Base-by-base conservation (phyloP, 2,888 invertebrate species). In the Matsumyia berberina region DNA sequence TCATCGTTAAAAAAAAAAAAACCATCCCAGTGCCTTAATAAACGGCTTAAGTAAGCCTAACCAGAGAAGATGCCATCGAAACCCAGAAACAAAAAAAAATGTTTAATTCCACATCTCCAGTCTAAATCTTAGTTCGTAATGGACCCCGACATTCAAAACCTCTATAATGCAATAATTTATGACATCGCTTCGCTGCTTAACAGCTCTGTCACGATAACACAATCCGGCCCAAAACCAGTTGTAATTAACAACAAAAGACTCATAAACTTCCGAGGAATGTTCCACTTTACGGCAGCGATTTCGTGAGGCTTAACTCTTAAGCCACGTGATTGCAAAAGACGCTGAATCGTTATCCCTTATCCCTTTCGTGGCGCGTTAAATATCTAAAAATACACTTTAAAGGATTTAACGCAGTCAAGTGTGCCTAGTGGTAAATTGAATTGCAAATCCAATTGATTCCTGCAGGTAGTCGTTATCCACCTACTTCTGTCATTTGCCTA, bases 211-310 rank as follows among this genome's bases (percentile, higher is more conserved):
- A 53, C 58, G 60, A 72, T 66, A 73, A 66, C 49, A 66, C 49
- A 57, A 55, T 79, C 49, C 33, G 39, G 42, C 42, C 39, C 33
- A 66, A 79, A n/a, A 73, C 79, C 58, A 44, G 72, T 73, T 11
- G 64, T 24, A 55, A 80, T 62, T 73, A 51, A 74, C 42, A 53
- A 62, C 35, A 55, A 62, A 81, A 64, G 49, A 74, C 42, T 62
- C 69, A 81, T 69, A 74, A 80, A 74, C 69, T 44, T 64, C 33
- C n/a, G n/a, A 12, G 9, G 8, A 11, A 8, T 64, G 57, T 58
- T 46, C 46, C 55, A 49, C 29, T 73, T 72, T 29, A n/a, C n/a
- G 9, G 24, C 24, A 37, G 24, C 12, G 66, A 39, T 66, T 66
- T 58, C 62, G 57, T 66, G 55, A 46, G 29, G 33, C 2, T 39